phyloP scores from a whole-genome alignment of 2,888 invertebrate species.

The Napeogenes inachia region DNA sequence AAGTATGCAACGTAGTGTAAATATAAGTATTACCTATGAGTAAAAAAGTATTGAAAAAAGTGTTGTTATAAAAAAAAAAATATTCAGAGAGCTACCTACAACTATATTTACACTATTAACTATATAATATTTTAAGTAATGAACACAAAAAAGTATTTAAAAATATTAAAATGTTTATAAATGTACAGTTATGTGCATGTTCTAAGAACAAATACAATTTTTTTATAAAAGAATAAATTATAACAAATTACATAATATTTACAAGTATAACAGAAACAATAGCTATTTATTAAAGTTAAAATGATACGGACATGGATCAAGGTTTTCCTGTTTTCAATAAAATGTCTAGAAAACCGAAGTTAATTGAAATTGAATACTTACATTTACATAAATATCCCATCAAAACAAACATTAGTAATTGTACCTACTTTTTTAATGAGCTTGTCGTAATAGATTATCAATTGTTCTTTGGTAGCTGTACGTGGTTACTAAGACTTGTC shows the following conservation, averaged over 20 bases:
- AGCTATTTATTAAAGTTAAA: slow-evolving; percentile 24
- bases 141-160: too few relatives aligned
- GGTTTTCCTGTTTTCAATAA: slow-evolving; percentile 55
- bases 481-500: too few relatives aligned
- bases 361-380: slow-evolving; percentile 22
- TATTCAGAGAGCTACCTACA: too few relatives aligned
- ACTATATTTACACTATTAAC: too few relatives aligned
- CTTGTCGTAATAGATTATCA: background rate
- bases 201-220: background rate
- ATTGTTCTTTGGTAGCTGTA: background rate
- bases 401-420: slow-evolving; percentile 17
- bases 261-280: slow-evolving; percentile 22
- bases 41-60: too few relatives aligned
- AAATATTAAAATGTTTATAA: too few relatives aligned
- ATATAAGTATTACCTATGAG: too few relatives aligned
- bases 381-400: slow-evolving; percentile 20
- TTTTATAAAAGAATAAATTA: background rate
- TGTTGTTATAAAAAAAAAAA: too few relatives aligned
- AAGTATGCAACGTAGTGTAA: too few relatives aligned
- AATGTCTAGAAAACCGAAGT: slow-evolving; percentile 25
- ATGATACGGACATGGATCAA: slow-evolving; percentile 23
- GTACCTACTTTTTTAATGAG: slow-evolving; percentile 14
- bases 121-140: too few relatives aligned
- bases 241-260: background rate
- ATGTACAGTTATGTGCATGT: too few relatives aligned